Percentiles rank a stretch among this genome's conserved stretches.
phyloP scores from a whole-genome alignment of 2,113 vertebrate species.

The Hydrolagus affinis region DNA sequence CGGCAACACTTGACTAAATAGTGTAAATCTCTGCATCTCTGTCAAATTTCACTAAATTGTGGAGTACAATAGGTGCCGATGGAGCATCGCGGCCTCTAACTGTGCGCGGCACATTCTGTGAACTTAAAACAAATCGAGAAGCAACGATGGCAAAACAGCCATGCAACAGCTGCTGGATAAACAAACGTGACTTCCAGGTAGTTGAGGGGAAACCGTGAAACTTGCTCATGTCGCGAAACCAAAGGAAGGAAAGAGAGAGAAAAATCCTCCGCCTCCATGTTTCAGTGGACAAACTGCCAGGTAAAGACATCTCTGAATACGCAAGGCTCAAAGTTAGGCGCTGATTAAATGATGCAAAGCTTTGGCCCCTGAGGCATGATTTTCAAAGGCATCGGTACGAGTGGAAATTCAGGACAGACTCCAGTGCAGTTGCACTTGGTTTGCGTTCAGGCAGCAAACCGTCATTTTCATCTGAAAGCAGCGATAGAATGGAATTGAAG shows the following conservation, averaged over 20 bases:
- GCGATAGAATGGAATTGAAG: neutral
- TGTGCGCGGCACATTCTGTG: neutral
- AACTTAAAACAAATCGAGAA: neutral
- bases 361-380: no score
- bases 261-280: neutral
- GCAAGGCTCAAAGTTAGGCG: neutral
- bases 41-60: constrained; percentile 24
- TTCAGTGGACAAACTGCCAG: constrained; percentile 5
- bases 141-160: neutral
- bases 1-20: constrained; percentile 67
- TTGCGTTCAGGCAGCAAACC: neutral
- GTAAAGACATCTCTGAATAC: neutral
- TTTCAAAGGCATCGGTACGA: neutral
- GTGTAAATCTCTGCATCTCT: constrained; percentile 59
- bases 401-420: neutral
- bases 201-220: neutral
- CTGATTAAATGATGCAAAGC: neutral
- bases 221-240: neutral
- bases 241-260: neutral
- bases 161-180: constrained; percentile 11
- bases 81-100: neutral
- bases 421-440: constrained; percentile 2
- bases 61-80: neutral
- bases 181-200: constrained; percentile 14
- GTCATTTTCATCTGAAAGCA: neutral